A percentile compares a stretch with the other conserved stretches of the same genome.
Evolutionary conservation across 2,888 invertebrate species (phyloP).

Genomic region (Brachyptera putata): DNA sequence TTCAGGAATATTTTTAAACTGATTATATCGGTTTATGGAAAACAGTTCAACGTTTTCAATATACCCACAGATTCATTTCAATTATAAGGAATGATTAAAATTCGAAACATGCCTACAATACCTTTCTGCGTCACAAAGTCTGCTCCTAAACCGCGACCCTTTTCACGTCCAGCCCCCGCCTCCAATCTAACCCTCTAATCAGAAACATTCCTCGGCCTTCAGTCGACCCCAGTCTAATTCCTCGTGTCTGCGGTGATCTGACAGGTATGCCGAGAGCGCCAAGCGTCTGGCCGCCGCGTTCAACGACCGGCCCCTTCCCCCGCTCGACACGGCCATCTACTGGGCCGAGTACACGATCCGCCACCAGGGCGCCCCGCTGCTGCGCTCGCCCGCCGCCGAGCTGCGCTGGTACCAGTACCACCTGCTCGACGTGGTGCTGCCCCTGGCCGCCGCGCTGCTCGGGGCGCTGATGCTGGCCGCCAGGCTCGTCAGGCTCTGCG

Average conservation of each 20-base stretch:
- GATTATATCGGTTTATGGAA: too few species aligned
- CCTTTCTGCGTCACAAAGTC: too few species aligned
- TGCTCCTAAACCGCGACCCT: too few species aligned
- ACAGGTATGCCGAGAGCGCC: slow-evolving; percentile 20
- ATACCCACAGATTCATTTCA: too few species aligned
- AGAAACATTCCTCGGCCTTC: too few species aligned
- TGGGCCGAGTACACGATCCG: slow-evolving; percentile 62
- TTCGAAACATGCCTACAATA: too few species aligned
- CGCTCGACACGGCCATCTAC: slow-evolving; percentile 57
- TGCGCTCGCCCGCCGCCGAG: slow-evolving; percentile 44
- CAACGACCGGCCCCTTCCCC: slow-evolving; percentile 53
- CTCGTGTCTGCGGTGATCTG: slow-evolving; percentile 4
- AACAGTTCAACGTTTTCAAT: too few species aligned
- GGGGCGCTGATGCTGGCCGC: background rate
- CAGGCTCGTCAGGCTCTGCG: background rate
- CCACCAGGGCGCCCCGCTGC: slow-evolving; percentile 44
- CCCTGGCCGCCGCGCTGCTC: background rate
- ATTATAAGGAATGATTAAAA: too few species aligned
- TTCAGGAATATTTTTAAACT: too few species aligned
- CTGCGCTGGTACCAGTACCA: slow-evolving; percentile 46
- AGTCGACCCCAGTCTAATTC: too few species aligned
- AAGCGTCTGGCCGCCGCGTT: slow-evolving; percentile 41
- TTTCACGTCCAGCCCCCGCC: too few species aligned
- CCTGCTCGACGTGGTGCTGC: slow-evolving; percentile 41
- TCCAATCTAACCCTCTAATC: too few species aligned